These are phyloP conservation scores for Epinephelus lanceolatus DNA, from an alignment of 2,113 vertebrate genomes.

Conservation along the genomic window DNA sequence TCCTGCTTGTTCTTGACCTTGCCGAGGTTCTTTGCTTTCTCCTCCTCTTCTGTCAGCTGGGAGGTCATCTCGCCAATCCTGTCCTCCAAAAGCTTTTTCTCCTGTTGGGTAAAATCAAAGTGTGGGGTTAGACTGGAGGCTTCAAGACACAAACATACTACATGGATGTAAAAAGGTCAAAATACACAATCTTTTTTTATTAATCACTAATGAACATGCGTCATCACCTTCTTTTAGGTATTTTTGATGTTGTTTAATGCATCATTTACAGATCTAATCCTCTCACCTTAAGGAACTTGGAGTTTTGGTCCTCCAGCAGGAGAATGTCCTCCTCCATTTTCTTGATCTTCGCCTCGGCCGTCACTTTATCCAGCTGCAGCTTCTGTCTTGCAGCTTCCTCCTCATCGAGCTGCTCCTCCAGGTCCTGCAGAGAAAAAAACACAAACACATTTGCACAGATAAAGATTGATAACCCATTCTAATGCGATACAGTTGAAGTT, in stretches of 20 bases:
- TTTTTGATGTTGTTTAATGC: neutral
- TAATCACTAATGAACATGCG: neutral
- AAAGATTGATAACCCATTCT: neutral
- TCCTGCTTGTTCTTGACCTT: constrained; percentile 99
- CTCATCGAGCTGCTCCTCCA: constrained; percentile 97
- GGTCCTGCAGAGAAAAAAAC: constrained; percentile 83
- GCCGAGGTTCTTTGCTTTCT: constrained; percentile 96
- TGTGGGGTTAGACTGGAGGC: neutral
- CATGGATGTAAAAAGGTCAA: neutral
- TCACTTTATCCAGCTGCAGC: constrained; percentile 97
- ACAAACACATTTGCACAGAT: neutral
- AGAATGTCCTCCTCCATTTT: constrained; percentile 99
- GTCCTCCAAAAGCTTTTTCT: constrained; percentile 97
- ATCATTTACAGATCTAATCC: neutral
- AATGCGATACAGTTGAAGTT: neutral
- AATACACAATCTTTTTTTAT: neutral
- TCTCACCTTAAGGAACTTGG: constrained; percentile 95
- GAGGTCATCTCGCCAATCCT: constrained; percentile 93
- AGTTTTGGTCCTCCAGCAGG: constrained; percentile 96
- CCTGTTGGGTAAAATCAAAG: constrained; percentile 79
- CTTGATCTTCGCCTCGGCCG: constrained; percentile 97
- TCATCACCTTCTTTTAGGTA: neutral
- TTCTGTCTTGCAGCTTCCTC: constrained; percentile 98
- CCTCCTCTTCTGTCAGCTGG: constrained; percentile 96
- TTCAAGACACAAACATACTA: neutral